Conservation (phyloP, 2,888 invertebrate genomes). For the Xanthia togata region DNA sequence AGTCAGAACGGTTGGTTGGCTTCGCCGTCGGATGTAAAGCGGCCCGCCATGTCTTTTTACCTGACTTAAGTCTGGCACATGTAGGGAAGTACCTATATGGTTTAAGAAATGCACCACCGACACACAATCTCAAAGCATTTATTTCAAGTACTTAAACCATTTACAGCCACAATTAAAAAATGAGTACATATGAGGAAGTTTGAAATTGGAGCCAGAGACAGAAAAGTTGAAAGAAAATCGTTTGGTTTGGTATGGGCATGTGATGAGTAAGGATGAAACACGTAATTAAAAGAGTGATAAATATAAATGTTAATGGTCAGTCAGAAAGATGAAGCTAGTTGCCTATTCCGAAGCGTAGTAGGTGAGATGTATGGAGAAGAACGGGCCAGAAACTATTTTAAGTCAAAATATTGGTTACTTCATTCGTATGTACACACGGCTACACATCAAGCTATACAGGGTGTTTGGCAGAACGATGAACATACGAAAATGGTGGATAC, state of each 20-base stretch:
- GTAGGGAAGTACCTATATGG: not conserved
- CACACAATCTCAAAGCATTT: not conserved
- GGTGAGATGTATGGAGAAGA: too few species aligned
- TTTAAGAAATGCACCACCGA: not conserved
- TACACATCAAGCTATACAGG: too few species aligned
- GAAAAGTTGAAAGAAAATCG: not conserved
- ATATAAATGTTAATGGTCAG: too few species aligned
- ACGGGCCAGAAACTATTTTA: too few species aligned
- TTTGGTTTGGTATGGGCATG: not conserved
- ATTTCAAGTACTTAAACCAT: not conserved
- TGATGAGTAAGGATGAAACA: not conserved
- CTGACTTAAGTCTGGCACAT: slow-evolving; percentile 20
- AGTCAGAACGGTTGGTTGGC: slow-evolving; percentile 51
- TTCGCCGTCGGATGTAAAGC: slow-evolving; percentile 43
- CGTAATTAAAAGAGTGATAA: not conserved
- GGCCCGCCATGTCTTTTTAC: slow-evolving; percentile 31
- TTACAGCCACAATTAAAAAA: not conserved
- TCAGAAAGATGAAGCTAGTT: too few species aligned
- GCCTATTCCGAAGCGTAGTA: too few species aligned
- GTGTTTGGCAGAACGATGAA: too few species aligned
- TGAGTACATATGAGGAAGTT: not conserved
- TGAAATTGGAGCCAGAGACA: not conserved
- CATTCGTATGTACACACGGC: too few species aligned
- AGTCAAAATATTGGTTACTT: too few species aligned
- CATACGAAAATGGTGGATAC: too few species aligned